phyloP scores from a whole-genome alignment of 1,140 invertebrate species.

The Hyposmocoma kahamanoa region DNA sequence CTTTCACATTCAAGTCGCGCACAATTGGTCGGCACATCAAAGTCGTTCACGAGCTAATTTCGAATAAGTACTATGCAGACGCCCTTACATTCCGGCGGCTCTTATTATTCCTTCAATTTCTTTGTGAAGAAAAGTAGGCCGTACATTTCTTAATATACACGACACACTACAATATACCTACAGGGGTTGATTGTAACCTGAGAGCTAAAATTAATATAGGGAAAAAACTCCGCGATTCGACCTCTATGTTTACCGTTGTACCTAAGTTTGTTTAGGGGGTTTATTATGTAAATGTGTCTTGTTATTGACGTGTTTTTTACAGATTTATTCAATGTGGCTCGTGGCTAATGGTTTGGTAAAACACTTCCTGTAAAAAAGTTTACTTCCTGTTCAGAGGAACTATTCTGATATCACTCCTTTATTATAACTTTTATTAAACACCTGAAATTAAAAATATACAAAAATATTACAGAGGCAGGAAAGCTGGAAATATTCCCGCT shows the following conservation, averaged over 20 bases:
- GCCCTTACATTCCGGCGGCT: constrained; percentile 54
- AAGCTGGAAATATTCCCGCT: too few species aligned
- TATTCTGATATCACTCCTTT: too few species aligned
- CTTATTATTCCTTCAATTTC: constrained; percentile 61
- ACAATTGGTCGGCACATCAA: constrained; percentile 67
- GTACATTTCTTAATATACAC: constrained; percentile 50
- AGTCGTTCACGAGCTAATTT: constrained; percentile 64
- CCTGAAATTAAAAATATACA: too few species aligned
- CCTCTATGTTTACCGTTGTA: constrained; percentile 47
- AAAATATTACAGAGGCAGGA: too few species aligned
- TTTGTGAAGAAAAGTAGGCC: constrained; percentile 56
- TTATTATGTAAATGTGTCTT: constrained; percentile 66
- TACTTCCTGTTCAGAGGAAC: too few species aligned
- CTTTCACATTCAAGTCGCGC: constrained; percentile 46
- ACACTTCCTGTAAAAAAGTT: constrained; percentile 21
- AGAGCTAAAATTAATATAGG: constrained; percentile 67
- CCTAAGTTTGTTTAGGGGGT: constrained; percentile 55
- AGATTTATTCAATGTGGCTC: constrained; percentile 48
- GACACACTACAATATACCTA: too few species aligned
- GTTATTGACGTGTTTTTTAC: constrained; percentile 47
- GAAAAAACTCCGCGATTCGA: constrained; percentile 57
- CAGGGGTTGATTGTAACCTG: constrained; percentile 57
- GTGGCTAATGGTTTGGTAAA: constrained; percentile 53
- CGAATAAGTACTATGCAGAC: constrained; percentile 61
- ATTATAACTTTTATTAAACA: too few species aligned